A percentile compares a stretch with the other conserved stretches of the same genome.
Conservation (phyloP, 2,888 invertebrate species). For the Pristionchus japonicus region DNA sequence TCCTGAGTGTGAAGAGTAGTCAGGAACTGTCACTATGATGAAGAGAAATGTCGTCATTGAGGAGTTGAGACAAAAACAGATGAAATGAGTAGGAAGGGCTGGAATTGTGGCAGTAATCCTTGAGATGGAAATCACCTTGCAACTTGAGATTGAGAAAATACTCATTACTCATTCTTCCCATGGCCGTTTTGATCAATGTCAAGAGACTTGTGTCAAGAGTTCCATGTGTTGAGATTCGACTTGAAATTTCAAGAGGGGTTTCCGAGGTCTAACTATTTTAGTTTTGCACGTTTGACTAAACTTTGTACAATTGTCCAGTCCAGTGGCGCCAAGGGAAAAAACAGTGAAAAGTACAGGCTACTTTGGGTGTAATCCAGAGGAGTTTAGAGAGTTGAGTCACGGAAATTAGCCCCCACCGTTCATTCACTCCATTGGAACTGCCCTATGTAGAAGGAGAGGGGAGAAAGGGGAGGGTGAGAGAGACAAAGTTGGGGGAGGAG, state of each 20-base stretch:
- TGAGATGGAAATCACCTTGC: background rate
- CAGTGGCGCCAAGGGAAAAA: background rate
- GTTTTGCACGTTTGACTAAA: background rate
- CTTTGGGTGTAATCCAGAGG: conserved; percentile 23
- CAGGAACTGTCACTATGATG: conserved; percentile 24
- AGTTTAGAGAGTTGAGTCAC: conserved; percentile 4
- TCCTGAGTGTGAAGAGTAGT: background rate
- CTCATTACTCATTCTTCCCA: background rate
- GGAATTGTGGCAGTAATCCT: background rate
- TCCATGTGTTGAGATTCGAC: background rate
- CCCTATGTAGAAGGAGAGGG: background rate
- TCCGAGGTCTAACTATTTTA: background rate
- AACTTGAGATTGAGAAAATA: too few species aligned
- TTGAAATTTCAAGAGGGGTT: background rate
- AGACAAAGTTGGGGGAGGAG: too few species aligned
- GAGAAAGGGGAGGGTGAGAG: background rate
- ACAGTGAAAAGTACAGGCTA: conserved; percentile 21
- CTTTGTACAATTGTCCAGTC: background rate
- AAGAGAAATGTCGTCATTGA: background rate
- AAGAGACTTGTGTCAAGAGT: background rate
- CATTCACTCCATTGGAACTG: background rate
- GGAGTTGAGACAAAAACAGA: background rate
- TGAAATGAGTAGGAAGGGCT: background rate
- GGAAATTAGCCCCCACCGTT: background rate
- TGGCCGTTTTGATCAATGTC: background rate